Conservation (phyloP, 2,888 invertebrate species). For the Fragum sueziense region DNA sequence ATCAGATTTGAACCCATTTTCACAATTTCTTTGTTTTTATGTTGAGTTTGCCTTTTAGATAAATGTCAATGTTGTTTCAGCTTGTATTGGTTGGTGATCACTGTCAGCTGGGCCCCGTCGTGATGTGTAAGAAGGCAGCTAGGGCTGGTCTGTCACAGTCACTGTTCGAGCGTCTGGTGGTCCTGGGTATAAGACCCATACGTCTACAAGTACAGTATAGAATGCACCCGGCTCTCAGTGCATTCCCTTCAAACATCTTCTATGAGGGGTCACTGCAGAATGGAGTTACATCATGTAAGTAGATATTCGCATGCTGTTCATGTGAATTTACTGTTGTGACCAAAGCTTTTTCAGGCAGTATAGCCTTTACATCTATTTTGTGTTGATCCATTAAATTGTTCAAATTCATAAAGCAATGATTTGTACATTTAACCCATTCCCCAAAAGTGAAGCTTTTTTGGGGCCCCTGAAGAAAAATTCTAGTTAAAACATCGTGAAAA, state of each 20-base stretch:
- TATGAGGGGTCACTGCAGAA: conserved; percentile 99
- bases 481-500: too few species aligned
- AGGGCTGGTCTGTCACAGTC: conserved; percentile 98
- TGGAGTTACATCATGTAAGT: conserved; percentile 93
- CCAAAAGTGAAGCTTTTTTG: too few species aligned
- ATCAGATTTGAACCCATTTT: too few species aligned
- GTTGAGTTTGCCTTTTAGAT: not conserved
- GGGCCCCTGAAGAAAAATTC: too few species aligned
- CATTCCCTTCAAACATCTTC: conserved; percentile 99
- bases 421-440: too few species aligned
- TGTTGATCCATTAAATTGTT: too few species aligned
- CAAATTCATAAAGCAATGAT: too few species aligned
- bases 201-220: conserved; percentile 97
- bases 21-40: too few species aligned
- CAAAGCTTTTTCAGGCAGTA: too few species aligned
- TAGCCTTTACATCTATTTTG: too few species aligned
- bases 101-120: conserved; percentile 99
- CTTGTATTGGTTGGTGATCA: conserved; percentile 99
- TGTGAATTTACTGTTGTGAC: too few species aligned
- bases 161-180: conserved; percentile 97
- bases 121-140: conserved; percentile 99
- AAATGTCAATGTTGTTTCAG: conserved; percentile 73
- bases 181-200: conserved; percentile 97
- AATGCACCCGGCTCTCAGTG: conserved; percentile 98
- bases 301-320: too few species aligned